Conservation (phyloP, 2,888 invertebrate species). For the Cephus nigrinus region DNA sequence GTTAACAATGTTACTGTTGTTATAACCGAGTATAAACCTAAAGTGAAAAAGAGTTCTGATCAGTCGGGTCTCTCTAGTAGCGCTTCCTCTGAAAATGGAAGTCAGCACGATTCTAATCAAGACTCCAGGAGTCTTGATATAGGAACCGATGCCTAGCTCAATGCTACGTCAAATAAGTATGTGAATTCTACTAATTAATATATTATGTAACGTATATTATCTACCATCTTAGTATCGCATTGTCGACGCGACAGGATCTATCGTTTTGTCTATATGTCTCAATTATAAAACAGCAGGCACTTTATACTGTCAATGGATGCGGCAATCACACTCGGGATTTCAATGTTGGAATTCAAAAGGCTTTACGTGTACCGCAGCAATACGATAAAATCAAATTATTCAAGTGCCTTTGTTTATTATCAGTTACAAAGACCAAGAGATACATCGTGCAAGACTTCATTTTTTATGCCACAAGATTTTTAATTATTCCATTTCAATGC, state of each 20-base stretch:
- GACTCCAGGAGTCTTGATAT: constrained; percentile 67
- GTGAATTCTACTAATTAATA: constrained; percentile 46
- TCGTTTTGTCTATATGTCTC: constrained; percentile 36
- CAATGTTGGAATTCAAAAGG: background rate
- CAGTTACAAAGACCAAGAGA: background rate
- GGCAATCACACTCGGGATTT: background rate
- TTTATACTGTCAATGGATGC: constrained; percentile 47
- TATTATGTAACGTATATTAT: constrained; percentile 49
- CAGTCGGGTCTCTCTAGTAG: constrained; percentile 67
- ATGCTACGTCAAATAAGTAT: constrained; percentile 30
- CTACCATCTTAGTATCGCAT: constrained; percentile 37
- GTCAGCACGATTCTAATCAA: constrained; percentile 68
- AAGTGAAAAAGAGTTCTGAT: constrained; percentile 67
- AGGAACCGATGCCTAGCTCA: constrained; percentile 62
- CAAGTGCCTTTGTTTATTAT: constrained; percentile 39
- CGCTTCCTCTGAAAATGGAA: constrained; percentile 67
- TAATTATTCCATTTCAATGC: background rate
- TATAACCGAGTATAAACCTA: constrained; percentile 95
- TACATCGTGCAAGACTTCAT: background rate
- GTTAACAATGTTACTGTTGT: constrained; percentile 97
- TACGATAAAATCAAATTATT: constrained; percentile 36
- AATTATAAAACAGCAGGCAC: constrained; percentile 36
- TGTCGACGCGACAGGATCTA: constrained; percentile 35
- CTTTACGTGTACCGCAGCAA: constrained; percentile 14
- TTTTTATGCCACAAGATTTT: background rate